Conservation (phyloP, 2,888 invertebrate genomes). For the Coenonympha arcania region DNA sequence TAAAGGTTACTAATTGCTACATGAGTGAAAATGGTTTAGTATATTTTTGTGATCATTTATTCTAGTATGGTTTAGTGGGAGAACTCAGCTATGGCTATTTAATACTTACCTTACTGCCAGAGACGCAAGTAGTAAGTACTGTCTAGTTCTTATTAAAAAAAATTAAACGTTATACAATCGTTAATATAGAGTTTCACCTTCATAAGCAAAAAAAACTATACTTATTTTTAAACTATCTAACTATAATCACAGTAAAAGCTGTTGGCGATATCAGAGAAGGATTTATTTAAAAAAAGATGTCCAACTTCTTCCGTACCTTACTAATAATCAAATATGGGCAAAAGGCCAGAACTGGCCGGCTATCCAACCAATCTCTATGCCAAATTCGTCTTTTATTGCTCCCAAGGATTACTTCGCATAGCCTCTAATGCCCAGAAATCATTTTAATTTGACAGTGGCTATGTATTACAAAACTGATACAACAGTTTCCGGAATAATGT, state of each 20-base stretch:
- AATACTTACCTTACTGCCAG: too few relatives aligned
- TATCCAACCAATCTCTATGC: constrained; percentile 23
- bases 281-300: constrained; percentile 7
- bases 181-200: too few relatives aligned
- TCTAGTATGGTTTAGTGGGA: too few relatives aligned
- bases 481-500: constrained; percentile 1
- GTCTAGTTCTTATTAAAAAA: too few relatives aligned
- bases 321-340: constrained; percentile 17
- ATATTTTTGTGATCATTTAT: too few relatives aligned
- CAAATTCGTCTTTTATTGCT: constrained; percentile 26
- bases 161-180: too few relatives aligned
- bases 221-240: background rate
- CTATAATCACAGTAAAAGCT: background rate
- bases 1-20: background rate
- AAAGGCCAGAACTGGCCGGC: constrained; percentile 18
- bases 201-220: too few relatives aligned
- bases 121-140: too few relatives aligned
- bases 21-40: too few relatives aligned
- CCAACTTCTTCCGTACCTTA: constrained; percentile 13
- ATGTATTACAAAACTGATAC: constrained; percentile 18
- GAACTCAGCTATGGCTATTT: too few relatives aligned
- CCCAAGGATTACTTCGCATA: constrained; percentile 23
- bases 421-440: constrained; percentile 22
- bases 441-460: constrained; percentile 24
- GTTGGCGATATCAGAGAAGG: background rate